phyloP scores from a whole-genome alignment of 2,888 invertebrate genomes.

The Polia nebulosa region DNA sequence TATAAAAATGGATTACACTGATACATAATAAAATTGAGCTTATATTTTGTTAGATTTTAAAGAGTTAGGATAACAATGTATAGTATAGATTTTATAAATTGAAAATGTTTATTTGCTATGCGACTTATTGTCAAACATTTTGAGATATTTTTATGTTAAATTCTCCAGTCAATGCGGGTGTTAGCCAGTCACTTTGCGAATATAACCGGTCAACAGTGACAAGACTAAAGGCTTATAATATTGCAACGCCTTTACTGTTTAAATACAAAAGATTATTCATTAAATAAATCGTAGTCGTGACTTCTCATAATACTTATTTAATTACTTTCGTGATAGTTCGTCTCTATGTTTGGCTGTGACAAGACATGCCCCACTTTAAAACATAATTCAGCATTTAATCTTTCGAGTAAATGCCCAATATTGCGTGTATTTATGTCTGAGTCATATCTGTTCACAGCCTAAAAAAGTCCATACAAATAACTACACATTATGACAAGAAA shows the following conservation, averaged over 20 bases:
- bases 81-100: slow-evolving; percentile 33
- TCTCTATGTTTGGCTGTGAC: slow-evolving; percentile 9
- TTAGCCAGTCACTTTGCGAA: slow-evolving; percentile 3
- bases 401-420: not conserved
- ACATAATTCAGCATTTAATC: not conserved
- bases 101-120: slow-evolving; percentile 24
- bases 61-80: slow-evolving; percentile 44
- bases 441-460: not conserved
- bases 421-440: not conserved
- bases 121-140: slow-evolving; percentile 15
- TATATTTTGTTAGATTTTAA: slow-evolving; percentile 42
- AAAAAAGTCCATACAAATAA: slow-evolving; percentile 1
- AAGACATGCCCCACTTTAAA: not conserved
- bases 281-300: slow-evolving; percentile 15
- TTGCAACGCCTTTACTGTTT: slow-evolving; percentile 16
- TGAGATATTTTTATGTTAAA: not conserved
- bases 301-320: slow-evolving; percentile 39
- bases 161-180: not conserved
- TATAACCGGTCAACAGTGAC: not conserved
- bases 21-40: slow-evolving; percentile 63
- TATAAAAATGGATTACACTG: slow-evolving; percentile 57
- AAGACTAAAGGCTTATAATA: slow-evolving; percentile 21
- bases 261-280: slow-evolving; percentile 11
- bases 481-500: slow-evolving; percentile 30
- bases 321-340: not conserved